Percentiles rank a stretch among this genome's conserved stretches.
Evolutionary conservation across 2,888 invertebrate species (phyloP).

Genomic region (Dorcus parallelipipedus): DNA sequence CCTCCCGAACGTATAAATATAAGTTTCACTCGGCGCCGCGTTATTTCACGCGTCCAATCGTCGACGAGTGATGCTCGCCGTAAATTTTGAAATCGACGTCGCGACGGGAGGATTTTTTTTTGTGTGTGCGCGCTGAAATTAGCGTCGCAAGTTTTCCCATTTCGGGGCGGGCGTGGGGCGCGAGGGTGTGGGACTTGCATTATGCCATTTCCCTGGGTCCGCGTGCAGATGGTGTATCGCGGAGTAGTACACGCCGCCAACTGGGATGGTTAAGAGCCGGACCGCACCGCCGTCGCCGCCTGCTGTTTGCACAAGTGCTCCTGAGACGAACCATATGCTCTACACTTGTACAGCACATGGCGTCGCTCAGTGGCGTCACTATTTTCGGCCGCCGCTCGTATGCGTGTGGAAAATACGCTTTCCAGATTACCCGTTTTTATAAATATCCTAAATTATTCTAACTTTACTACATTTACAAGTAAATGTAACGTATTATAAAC

Average conservation of each 20-base stretch:
- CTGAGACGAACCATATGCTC: constrained; percentile 33
- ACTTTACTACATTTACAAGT: constrained; percentile 2
- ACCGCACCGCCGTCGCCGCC: constrained; percentile 14
- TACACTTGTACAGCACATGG: constrained; percentile 30
- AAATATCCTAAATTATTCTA: constrained; percentile 5
- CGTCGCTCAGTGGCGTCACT: constrained; percentile 22
- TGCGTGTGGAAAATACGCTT: constrained; percentile 12
- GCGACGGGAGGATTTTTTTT: no score
- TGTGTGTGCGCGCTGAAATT: no score
- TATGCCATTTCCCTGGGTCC: neutral
- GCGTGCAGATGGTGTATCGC: constrained; percentile 13
- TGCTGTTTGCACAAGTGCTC: constrained; percentile 35
- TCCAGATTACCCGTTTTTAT: constrained; percentile 16
- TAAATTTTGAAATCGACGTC: no score
- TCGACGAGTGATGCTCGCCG: no score
- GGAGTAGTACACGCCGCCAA: constrained; percentile 18
- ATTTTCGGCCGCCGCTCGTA: constrained; percentile 9
- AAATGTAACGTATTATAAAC: constrained; percentile 7
- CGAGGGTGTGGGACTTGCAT: neutral
- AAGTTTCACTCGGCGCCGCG: no score
- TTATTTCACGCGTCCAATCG: no score
- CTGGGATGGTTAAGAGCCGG: constrained; percentile 29
- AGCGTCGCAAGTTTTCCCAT: neutral
- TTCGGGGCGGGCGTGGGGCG: neutral
- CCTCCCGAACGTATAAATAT: no score